Conservation (phyloP, 2,888 invertebrate species). For the Panzeria rudis region DNA sequence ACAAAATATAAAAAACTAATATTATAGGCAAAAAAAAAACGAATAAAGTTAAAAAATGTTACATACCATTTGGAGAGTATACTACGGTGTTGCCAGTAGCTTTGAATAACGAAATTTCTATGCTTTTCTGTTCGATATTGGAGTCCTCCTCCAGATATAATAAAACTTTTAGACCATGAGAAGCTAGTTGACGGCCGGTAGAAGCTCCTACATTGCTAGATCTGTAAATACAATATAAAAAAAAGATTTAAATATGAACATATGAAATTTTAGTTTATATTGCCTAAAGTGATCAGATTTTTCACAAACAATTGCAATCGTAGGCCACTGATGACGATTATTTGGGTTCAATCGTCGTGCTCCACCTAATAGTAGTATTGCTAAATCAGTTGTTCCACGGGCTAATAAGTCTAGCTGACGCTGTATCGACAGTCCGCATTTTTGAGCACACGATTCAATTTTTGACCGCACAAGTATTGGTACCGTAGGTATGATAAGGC, state of each 20-base stretch:
- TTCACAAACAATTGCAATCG: conserved; percentile 90
- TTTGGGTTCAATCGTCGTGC: conserved; percentile 92
- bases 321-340: conserved; percentile 95
- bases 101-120: conserved; percentile 88
- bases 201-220: conserved; percentile 88
- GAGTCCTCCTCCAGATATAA: conserved; percentile 85
- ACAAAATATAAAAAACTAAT: conserved; percentile 5
- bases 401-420: conserved; percentile 91
- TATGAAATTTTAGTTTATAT: neutral
- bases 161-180: conserved; percentile 91
- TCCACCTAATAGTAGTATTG: conserved; percentile 92
- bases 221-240: conserved; percentile 72
- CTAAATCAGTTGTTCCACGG: conserved; percentile 93
- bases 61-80: conserved; percentile 84
- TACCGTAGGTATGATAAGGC: conserved; percentile 91
- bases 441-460: conserved; percentile 88
- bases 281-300: conserved; percentile 86
- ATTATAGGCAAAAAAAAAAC: neutral
- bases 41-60: conserved; percentile 3
- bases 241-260: neutral
- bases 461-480: conserved; percentile 87
- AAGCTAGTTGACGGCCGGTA: conserved; percentile 91
- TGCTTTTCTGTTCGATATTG: conserved; percentile 84
- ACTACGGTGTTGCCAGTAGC: conserved; percentile 87
- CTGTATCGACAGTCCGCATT: conserved; percentile 87